Evolutionary conservation across 92 coral and sea anemone genomes (phyloP).

Genomic region (Palythoa grandiflora): DNA sequence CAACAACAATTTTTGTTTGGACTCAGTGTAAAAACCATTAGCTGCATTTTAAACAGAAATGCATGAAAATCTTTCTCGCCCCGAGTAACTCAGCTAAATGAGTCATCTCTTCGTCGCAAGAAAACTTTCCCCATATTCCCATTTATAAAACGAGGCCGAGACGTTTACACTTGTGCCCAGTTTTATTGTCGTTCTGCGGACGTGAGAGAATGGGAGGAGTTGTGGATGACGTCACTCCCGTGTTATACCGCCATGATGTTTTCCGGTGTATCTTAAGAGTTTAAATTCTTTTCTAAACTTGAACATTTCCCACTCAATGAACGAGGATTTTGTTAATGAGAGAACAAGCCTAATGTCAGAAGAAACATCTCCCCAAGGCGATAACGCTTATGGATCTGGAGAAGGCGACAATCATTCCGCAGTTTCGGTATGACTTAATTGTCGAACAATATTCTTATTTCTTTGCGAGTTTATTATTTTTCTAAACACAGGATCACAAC

Average conservation of each 20-base stretch:
- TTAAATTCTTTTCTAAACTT: neutral
- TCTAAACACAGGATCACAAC: neutral
- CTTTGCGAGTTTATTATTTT: neutral
- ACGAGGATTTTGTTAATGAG: slow-evolving; percentile 76
- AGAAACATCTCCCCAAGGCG: slow-evolving; percentile 59
- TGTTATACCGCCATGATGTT: slow-evolving; percentile 79
- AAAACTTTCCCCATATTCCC: too few species aligned
- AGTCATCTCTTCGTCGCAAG: too few species aligned
- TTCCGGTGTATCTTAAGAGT: neutral
- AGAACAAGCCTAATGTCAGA: slow-evolving; percentile 90
- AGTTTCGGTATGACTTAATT: slow-evolving; percentile 59
- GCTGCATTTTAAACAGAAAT: too few species aligned
- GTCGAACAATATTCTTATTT: neutral
- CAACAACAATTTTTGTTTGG: too few species aligned
- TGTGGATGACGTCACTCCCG: slow-evolving; percentile 81
- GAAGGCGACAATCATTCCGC: slow-evolving; percentile 9
- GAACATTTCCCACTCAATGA: slow-evolving; percentile 60
- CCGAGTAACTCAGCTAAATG: too few species aligned
- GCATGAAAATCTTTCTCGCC: too few species aligned
- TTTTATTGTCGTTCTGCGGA: neutral
- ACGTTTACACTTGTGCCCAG: neutral
- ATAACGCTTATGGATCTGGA: slow-evolving; percentile 25
- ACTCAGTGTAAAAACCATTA: too few species aligned
- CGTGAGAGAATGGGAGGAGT: slow-evolving; percentile 2
- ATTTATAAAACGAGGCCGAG: too few species aligned